Evolutionary conservation across 1,140 invertebrate genomes (phyloP), one percentile per base, ranked within the genome.

Genomic region (Tachypleus tridentatus): DNA sequence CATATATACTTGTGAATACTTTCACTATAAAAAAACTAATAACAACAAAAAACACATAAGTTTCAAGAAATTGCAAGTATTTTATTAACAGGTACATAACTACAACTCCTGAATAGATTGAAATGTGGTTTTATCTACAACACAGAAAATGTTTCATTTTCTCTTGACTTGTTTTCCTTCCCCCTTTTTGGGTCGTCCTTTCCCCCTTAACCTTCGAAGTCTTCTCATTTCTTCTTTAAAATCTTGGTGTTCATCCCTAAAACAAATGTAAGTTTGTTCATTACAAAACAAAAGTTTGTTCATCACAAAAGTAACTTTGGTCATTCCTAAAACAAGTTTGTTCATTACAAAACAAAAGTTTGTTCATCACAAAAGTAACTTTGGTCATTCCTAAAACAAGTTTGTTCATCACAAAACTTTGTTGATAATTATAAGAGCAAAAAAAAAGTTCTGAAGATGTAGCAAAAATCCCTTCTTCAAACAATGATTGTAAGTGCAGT

Each of bases 141-240:
- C 29, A 29, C 29, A 29, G 29, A 29, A 29, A 29, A 29, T 29
- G 29, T 29, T 29, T 29, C 29, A 29, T 29, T 29, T 29, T 29
- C 29, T 29, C 58, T 63, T 69, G 4, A 74, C 70, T 65, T 75
- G 60, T 71, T 82, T 82, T 69, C 80, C 80, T 70, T 81, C 76
- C 70, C 81, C 82, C 72, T 82, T 80, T 63, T 79, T 79, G 7
- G 84, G 80, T 66, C 74, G 76, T 3, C 72, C 74, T 74, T 95
- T 96, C 11, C 92, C 93, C 64, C 90, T 77, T 10, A 95, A 78
- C 61, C 79, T 83, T 69, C 86, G 80, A 64, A 89, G 77, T 65
- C 89, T 79, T 65, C 82, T 81, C 84, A 92, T 92, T 77, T 96
- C 92, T 57, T 97, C 92, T 68, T 86, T 87, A 72, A 95, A 96